phyloP scores from a whole-genome alignment of 2,797 vertebrate genomes.

The Sphenopsis melanotis region DNA sequence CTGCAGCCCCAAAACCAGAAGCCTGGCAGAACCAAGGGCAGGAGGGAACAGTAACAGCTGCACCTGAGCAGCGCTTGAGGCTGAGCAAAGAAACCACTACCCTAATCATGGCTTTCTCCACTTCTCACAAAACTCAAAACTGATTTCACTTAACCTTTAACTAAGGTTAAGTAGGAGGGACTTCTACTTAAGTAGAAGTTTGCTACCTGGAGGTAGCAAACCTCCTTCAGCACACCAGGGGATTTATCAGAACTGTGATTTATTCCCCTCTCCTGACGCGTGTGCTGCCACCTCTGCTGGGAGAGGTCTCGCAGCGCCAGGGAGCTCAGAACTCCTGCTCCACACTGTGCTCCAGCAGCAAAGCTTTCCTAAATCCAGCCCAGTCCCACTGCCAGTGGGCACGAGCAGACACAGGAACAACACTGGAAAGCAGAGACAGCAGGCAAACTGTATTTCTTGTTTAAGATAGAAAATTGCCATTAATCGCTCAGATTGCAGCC shows the following conservation, averaged over 20 bases:
- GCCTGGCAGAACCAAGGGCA: background rate
- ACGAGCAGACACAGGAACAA: background rate
- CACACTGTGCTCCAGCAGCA: background rate
- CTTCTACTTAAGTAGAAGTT: no score
- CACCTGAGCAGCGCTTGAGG: background rate
- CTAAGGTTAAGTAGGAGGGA: no score
- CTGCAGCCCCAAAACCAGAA: background rate
- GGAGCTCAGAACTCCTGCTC: background rate
- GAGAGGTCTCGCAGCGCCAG: fast-evolving
- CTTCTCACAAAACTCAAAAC: background rate
- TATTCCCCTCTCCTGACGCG: background rate
- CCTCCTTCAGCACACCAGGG: background rate
- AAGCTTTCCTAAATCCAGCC: background rate
- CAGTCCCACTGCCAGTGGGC: background rate
- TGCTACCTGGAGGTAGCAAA: background rate
- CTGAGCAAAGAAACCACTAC: background rate
- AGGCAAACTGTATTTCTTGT: background rate
- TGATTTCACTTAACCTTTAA: background rate
- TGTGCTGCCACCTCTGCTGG: background rate
- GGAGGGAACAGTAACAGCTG: background rate
- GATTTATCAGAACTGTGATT: background rate
- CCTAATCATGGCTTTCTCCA: background rate
- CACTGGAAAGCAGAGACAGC: background rate
- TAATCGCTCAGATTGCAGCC: background rate
- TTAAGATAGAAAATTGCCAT: background rate